Evolutionary conservation across 2,113 vertebrate species (phyloP), one percentile per base, ranked within the genome.

Genomic region (Hyla sarda): DNA sequence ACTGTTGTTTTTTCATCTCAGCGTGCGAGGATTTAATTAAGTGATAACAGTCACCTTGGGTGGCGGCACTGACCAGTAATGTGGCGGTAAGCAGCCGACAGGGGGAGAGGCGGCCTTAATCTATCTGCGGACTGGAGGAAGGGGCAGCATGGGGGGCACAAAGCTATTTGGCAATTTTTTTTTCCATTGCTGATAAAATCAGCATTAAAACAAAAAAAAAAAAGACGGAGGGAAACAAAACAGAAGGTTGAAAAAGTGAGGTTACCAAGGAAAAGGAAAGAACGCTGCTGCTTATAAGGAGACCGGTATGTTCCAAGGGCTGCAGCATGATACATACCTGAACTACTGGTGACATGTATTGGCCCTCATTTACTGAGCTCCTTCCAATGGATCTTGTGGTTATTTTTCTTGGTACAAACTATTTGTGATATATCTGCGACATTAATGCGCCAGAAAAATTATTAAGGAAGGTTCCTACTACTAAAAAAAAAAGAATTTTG

Each of bases 21-120:
- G 95, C 92, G 94, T 94, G 94, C 93, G 91, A 94, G 96, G 95
- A 96, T 96, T 96, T 96, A 96, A 96, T 96, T 96, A 96, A 96
- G 96, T 96, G 96, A 96, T 96, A 96, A 96, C 96, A 95, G 95
- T 96, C 96, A 96, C 96, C 95, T 96, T 96, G 95, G 96, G 95
- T 96, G 95, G 94, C 94, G 94, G 94, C 94, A 94, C 93, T 93
- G 95, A 94, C 95, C 95, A 96, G 95, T 96, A 96, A 96, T 96
- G 95, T 96, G 94, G 94, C 95, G 94, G 95, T 96, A 94, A 94
- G 95, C 95, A 94, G 95, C 95, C 95, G 94, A 94, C 94, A 95
- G 94, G 93, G 93, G 95, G 94, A 95, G 93, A 94, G 94, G 94
- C 94, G 94, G 93, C 94, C 94, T 94, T 93, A 93, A 94, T 94